These are phyloP conservation scores for Oppia nitens DNA, from an alignment of 1,140 invertebrate genomes.

Conservation along the genomic window DNA sequence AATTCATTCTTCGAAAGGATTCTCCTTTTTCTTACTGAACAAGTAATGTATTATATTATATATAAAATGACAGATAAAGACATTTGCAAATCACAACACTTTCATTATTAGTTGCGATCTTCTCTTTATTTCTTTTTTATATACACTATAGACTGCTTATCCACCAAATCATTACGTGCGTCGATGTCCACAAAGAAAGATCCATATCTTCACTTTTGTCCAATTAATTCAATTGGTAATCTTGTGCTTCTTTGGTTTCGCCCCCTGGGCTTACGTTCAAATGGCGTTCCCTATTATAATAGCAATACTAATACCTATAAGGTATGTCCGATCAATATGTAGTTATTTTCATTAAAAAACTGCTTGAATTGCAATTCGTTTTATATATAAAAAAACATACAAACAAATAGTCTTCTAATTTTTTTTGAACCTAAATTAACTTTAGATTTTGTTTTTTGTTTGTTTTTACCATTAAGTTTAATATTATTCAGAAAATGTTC, in stretches of 20 bases:
- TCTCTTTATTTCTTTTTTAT: not conserved
- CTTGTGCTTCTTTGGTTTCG: conserved; percentile 45
- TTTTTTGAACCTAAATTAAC: not conserved
- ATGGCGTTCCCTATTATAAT: conserved; percentile 47
- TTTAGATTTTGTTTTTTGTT: not conserved
- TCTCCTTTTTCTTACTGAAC: conserved; percentile 43
- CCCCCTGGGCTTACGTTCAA: conserved; percentile 40
- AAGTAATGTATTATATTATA: no score
- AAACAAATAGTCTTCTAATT: not conserved
- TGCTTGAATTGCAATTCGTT: no score
- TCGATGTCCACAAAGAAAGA: conserved; percentile 42
- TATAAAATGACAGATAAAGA: not conserved
- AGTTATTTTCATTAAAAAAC: no score
- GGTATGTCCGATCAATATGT: no score
- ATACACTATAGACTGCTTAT: conserved; percentile 37
- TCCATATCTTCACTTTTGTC: conserved; percentile 41
- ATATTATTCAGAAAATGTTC: no score
- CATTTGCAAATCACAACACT: not conserved
- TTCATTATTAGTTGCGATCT: not conserved
- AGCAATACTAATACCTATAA: conserved; percentile 42
- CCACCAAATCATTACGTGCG: conserved; percentile 48
- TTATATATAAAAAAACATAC: no score
- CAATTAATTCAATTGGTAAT: conserved; percentile 41
- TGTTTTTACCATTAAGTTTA: no score
- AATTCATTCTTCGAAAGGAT: conserved; percentile 49